phyloP scores from a whole-genome alignment of 2,797 vertebrate genomes.

The Poeciliopsis paucimaculata region DNA sequence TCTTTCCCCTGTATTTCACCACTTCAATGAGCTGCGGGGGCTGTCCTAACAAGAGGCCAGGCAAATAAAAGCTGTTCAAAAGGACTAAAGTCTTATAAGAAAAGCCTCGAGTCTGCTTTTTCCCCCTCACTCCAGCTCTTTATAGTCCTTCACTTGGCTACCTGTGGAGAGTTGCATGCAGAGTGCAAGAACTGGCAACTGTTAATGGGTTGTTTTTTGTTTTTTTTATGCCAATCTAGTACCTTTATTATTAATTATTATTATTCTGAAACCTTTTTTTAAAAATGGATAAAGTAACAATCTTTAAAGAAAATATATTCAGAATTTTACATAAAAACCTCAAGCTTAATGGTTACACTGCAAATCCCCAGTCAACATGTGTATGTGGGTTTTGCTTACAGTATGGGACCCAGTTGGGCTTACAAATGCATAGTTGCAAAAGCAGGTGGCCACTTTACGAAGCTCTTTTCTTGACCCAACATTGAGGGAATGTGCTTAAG shows the following conservation, averaged over 20 bases:
- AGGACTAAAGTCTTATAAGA: slow-evolving; percentile 22
- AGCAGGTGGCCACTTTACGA: neutral
- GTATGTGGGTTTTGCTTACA: neutral
- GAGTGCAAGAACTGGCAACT: slow-evolving; percentile 3
- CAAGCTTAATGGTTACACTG: neutral
- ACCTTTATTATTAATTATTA: neutral
- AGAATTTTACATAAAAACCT: neutral
- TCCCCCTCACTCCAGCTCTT: neutral
- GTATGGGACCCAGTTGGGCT: neutral
- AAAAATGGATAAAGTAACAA: neutral
- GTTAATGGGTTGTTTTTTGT: neutral
- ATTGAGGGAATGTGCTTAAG: neutral
- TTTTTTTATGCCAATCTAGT: neutral
- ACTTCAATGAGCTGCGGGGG: slow-evolving; percentile 53
- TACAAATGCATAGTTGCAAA: neutral
- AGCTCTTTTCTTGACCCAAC: neutral
- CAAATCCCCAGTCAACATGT: neutral
- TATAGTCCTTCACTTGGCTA: slow-evolving; percentile 6
- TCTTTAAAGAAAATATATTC: neutral
- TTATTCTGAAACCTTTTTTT: neutral
- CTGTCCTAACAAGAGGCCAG: slow-evolving; percentile 37
- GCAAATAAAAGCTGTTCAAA: slow-evolving; percentile 21
- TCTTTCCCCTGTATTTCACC: slow-evolving; percentile 70
- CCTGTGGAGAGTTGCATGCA: slow-evolving; percentile 35
- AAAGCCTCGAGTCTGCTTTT: neutral